These are phyloP conservation scores for Xiphias gladius DNA, from an alignment of 2,113 vertebrate species.

Conservation along the genomic window DNA sequence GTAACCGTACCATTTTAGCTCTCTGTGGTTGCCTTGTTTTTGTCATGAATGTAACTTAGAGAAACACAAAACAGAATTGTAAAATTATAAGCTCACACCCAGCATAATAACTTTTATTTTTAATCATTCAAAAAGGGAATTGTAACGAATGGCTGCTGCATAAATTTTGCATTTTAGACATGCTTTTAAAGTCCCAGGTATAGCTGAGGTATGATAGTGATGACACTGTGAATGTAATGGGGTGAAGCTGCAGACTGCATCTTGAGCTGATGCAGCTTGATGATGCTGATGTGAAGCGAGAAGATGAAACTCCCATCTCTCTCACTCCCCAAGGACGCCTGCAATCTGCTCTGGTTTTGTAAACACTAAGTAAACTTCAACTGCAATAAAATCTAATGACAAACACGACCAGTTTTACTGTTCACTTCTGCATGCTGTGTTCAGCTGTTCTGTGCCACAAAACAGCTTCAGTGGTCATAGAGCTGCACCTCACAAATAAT, in stretches of 20 bases:
- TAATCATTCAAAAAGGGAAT: conserved; percentile 24
- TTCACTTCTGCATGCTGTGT: not conserved
- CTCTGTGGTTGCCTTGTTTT: conserved; percentile 71
- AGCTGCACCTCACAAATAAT: conserved; percentile 3
- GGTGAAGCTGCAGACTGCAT: conserved; percentile 46
- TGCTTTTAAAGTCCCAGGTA: conserved; percentile 28
- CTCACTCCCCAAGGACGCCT: conserved; percentile 62
- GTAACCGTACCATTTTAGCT: conserved; percentile 43
- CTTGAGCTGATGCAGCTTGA: conserved; percentile 43
- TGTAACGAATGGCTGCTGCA: conserved; percentile 37
- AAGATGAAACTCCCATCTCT: conserved; percentile 41
- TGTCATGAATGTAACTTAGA: conserved; percentile 76
- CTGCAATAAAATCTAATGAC: conserved; percentile 82
- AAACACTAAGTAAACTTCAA: conserved; percentile 75
- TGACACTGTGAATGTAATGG: conserved; percentile 74
- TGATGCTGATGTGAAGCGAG: conserved; percentile 13
- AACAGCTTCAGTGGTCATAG: not conserved
- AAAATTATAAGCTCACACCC: conserved; percentile 42
- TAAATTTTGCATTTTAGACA: conserved; percentile 6
- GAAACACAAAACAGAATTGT: conserved; percentile 43
- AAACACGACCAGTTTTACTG: conserved; percentile 56
- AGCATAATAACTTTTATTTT: conserved; percentile 44
- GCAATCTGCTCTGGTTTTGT: conserved; percentile 75
- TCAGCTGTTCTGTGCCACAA: not conserved
- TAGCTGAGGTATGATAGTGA: not conserved